These are phyloP conservation scores for Oreotrochilus melanogaster DNA, from an alignment of 2,113 vertebrate species.

Conservation along the genomic window DNA sequence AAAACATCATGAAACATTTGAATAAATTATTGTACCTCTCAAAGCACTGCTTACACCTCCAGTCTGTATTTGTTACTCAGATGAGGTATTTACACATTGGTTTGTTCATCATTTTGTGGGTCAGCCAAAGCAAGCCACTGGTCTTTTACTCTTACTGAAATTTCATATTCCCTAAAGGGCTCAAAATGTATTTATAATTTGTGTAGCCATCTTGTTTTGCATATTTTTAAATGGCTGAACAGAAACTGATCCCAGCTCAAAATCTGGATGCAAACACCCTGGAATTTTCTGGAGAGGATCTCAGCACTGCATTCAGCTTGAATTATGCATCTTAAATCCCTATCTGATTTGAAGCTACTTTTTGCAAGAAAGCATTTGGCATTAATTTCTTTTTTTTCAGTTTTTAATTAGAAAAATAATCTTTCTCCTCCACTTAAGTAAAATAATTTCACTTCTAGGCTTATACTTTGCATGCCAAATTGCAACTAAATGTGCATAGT, in stretches of 20 bases:
- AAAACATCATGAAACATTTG: not conserved
- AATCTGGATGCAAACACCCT: slow-evolving; percentile 1
- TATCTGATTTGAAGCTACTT: slow-evolving; percentile 61
- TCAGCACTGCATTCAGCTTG: not conserved
- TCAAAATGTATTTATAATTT: not conserved
- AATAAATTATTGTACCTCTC: not conserved
- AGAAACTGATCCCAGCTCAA: not conserved
- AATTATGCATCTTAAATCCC: slow-evolving; percentile 28
- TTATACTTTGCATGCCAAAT: slow-evolving; percentile 55
- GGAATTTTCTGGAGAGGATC: slow-evolving; percentile 34
- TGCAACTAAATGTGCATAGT: not conserved
- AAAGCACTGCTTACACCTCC: not conserved
- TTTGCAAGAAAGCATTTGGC: slow-evolving; percentile 57
- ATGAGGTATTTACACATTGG: not conserved
- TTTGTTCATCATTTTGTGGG: not conserved
- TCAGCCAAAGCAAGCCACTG: not conserved
- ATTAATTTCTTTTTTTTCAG: not conserved
- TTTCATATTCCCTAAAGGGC: not conserved
- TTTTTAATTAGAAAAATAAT: slow-evolving; percentile 68
- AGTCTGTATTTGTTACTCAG: not conserved
- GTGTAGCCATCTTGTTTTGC: not conserved
- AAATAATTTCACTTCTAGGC: slow-evolving; percentile 74
- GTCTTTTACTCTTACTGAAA: not conserved
- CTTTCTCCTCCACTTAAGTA: slow-evolving; percentile 59
- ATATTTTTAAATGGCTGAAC: not conserved